Evolutionary conservation across 2,888 invertebrate genomes (phyloP).

Genomic region (Eustalomyia histrio): DNA sequence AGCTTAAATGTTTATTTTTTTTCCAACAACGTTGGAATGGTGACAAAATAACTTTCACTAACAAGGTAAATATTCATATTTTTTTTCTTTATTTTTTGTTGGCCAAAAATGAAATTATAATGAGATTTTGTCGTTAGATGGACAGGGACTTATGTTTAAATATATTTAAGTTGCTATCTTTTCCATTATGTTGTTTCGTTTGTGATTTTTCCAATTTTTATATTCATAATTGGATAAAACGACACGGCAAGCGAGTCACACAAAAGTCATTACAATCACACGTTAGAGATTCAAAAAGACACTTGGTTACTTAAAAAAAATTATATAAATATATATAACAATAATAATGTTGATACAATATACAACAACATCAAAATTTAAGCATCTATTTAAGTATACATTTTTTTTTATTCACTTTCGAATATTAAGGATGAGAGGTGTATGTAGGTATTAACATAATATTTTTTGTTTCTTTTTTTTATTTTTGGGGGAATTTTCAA

Average conservation of each 20-base stretch:
- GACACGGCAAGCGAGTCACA: slow-evolving; percentile 11
- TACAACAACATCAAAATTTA: slow-evolving; percentile 21
- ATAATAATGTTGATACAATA: slow-evolving; percentile 31
- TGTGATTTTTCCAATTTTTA: slow-evolving; percentile 64
- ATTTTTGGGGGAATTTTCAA: slow-evolving; percentile 18
- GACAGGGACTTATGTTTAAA: slow-evolving; percentile 40
- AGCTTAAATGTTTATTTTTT: slow-evolving; percentile 10
- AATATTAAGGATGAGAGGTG: background rate
- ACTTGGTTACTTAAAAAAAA: slow-evolving; percentile 51
- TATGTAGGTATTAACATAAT: slow-evolving; percentile 52
- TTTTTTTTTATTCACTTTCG: background rate
- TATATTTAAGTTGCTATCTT: slow-evolving; percentile 44
- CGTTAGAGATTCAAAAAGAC: slow-evolving; percentile 34
- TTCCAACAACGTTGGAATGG: background rate
- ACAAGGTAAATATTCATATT: slow-evolving; percentile 47
- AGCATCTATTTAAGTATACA: background rate
- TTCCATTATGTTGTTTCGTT: slow-evolving; percentile 28
- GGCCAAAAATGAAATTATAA: slow-evolving; percentile 60
- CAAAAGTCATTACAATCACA: slow-evolving; percentile 35
- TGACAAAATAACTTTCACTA: slow-evolving; percentile 40
- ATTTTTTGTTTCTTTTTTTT: slow-evolving; percentile 43
- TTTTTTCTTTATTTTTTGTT: slow-evolving; percentile 18
- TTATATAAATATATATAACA: background rate
- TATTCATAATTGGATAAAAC: slow-evolving; percentile 65
- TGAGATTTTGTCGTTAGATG: slow-evolving; percentile 62